phyloP scores from a whole-genome alignment of 2,888 invertebrate genomes.

The Rhogogaster chlorosoma region DNA sequence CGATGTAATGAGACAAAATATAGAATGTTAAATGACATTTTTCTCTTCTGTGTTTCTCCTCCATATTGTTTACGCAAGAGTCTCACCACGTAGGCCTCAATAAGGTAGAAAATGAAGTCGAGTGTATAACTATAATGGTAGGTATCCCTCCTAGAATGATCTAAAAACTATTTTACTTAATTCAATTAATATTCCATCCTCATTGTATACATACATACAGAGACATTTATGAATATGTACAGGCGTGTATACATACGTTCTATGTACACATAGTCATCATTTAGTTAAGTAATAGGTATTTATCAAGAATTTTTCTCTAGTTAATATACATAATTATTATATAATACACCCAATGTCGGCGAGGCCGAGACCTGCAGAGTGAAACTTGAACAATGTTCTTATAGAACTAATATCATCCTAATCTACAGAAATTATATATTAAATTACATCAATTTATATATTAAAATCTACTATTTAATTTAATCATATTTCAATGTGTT shows the following conservation, averaged over 20 bases:
- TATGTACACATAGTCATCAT: conserved; percentile 65
- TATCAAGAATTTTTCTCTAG: conserved; percentile 56
- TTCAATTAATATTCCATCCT: conserved; percentile 64
- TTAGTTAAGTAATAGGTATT: conserved; percentile 16
- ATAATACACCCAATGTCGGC: conserved; percentile 57
- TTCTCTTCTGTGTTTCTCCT: conserved; percentile 30
- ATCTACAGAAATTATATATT: conserved; percentile 53
- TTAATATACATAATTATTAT: conserved; percentile 56
- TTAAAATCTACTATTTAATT: conserved; percentile 54
- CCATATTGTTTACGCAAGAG: conserved; percentile 66
- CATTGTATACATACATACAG: conserved; percentile 64
- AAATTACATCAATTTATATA: conserved; percentile 73
- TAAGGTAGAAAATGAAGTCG: conserved; percentile 69
- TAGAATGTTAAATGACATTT: neutral
- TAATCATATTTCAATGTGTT: conserved; percentile 35
- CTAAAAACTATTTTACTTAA: conserved; percentile 68
- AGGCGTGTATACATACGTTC: conserved; percentile 69
- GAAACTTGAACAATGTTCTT: conserved; percentile 74
- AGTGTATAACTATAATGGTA: conserved; percentile 63
- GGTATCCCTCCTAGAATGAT: conserved; percentile 68
- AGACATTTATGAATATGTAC: conserved; percentile 69
- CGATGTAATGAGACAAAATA: conserved; percentile 17
- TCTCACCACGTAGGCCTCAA: conserved; percentile 67
- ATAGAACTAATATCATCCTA: conserved; percentile 54
- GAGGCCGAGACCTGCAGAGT: conserved; percentile 60